Evolutionary conservation across 2,888 invertebrate genomes (phyloP).

Genomic region (Papilio protenor): DNA sequence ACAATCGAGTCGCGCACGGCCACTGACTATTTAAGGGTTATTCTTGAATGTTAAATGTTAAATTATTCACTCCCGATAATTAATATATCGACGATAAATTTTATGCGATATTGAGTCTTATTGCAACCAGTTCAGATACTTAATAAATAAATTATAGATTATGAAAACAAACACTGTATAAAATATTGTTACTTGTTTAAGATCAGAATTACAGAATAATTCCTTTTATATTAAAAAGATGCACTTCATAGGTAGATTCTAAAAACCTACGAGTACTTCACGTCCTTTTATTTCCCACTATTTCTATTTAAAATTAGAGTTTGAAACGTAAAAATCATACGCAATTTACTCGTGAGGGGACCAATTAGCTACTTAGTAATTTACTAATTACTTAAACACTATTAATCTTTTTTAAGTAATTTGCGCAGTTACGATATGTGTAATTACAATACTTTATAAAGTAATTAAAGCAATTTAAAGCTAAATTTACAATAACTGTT

Average conservation of each 20-base stretch:
- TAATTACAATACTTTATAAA: conserved; percentile 15
- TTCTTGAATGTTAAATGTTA: conserved; percentile 39
- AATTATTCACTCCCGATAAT: conserved; percentile 38
- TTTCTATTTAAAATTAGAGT: too few species aligned
- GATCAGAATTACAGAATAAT: not conserved
- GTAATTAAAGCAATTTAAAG: conserved; percentile 20
- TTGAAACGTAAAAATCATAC: too few species aligned
- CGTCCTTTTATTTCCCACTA: too few species aligned
- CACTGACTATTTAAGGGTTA: conserved; percentile 39
- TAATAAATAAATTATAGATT: not conserved
- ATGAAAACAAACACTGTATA: not conserved
- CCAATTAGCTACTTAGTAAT: not conserved
- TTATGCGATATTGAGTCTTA: conserved; percentile 17
- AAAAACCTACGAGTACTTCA: too few species aligned
- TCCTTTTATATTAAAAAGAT: not conserved
- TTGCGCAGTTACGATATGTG: conserved; percentile 15
- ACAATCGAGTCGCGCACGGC: conserved; percentile 41
- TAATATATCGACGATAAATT: conserved; percentile 34
- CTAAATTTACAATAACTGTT: conserved; percentile 23
- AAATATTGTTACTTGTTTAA: not conserved
- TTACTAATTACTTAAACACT: conserved; percentile 26
- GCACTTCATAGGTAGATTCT: too few species aligned
- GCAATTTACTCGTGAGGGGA: too few species aligned
- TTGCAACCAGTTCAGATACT: not conserved
- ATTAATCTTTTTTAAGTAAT: conserved; percentile 38